Evolutionary conservation across 2,113 vertebrate genomes (phyloP).

Genomic region (Romanogobio albipinnatus): DNA sequence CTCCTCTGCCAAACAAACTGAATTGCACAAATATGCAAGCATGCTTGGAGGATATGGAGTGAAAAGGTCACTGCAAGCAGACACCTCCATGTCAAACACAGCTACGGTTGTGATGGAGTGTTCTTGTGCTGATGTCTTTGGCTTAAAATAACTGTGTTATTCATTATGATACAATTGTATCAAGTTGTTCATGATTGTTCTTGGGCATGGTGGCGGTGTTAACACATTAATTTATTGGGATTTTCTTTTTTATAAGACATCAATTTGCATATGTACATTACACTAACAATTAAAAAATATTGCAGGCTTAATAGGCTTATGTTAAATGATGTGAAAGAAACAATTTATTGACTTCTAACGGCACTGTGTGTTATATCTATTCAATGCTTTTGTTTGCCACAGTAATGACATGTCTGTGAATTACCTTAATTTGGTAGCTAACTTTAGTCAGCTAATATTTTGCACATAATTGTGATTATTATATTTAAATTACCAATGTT

Average conservation of each 20-base stretch:
- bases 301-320: not conserved
- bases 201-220: not conserved
- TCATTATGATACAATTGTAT: not conserved
- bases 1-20: constrained; percentile 13
- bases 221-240: not conserved
- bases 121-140: not conserved
- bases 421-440: not conserved
- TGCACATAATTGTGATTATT: not conserved
- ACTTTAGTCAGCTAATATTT: not conserved
- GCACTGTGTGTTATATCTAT: not conserved
- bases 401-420: not conserved
- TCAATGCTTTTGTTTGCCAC: not conserved
- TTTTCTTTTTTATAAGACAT: not conserved
- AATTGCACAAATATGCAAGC: constrained; percentile 25
- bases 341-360: not conserved
- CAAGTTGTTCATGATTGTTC: not conserved
- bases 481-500: not conserved
- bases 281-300: not conserved
- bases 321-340: not conserved
- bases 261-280: not conserved
- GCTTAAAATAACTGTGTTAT: constrained; percentile 3
- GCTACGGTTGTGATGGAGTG: not conserved
- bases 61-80: constrained; percentile 21
- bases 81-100: not conserved
- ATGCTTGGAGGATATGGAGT: constrained; percentile 10